Base-by-base conservation (phyloP, 2,888 invertebrate species). In the Clepsis dumicolana region DNA sequence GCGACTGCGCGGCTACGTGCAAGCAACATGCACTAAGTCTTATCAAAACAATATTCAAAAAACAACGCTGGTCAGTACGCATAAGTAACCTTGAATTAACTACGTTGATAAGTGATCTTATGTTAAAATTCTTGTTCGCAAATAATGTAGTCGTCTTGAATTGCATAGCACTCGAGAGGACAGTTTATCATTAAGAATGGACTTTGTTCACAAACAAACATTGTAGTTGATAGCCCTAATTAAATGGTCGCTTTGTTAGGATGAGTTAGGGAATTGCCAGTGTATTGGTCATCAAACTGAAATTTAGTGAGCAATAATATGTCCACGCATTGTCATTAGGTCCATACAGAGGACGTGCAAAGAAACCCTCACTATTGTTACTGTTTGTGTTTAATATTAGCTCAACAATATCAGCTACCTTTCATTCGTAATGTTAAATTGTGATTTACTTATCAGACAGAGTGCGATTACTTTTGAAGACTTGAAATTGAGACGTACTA, bases 41-140 rank as follows among this genome's bases (percentile, higher is more conserved):
- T 89, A 89, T 89, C 89, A 85, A 85, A 85, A 86, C 82, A 87
- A 81, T 86, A 82, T 86, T 84, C 77, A 78, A 76, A 86, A 86
- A 86, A 86, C 80, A 83, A 83, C 74, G 78, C 84, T 83, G 81
- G 82, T 79, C 81, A 79, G 77, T 80, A 80, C 57, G 35, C 57
- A 57, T 73, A 68, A 73, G 70, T 75, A 79, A 73, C 85, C 85
- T 86, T 86, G 85, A 84, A 81, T 83, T 80, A 74, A 77, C 79
- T 81, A 77, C 77, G 75, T 69, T 66, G 21, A 64, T 68, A 78
- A 78, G 76, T 77, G 75, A 77, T 80, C 73, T 76, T 73, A 74
- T 59, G 59, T 29, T 73, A 71, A 72, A 75, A 72, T 78, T 72
- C 71, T 75, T 73, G 64, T 71, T 75, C 59, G 53, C 29, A 25